Conservation (phyloP, 2,797 vertebrate species). For the Periparus ater region DNA sequence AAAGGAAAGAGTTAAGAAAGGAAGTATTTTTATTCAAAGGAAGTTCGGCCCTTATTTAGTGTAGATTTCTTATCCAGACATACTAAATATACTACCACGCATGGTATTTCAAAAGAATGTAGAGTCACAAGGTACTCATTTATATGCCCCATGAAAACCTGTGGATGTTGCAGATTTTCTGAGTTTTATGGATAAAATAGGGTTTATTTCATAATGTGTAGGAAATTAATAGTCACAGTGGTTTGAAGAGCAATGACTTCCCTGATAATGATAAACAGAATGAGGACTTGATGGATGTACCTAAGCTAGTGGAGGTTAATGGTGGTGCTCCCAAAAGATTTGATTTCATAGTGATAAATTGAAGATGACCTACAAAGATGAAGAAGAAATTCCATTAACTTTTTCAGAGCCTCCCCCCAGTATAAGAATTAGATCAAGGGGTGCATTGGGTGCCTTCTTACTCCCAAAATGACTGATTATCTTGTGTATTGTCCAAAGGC, state of each 20-base stretch:
- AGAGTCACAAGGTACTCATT: not conserved
- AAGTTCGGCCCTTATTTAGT: not conserved
- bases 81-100: not conserved
- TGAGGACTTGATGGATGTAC: slow-evolving; percentile 28
- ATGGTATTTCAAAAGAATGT: not conserved
- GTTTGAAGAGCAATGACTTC: slow-evolving; percentile 8
- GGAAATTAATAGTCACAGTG: slow-evolving; percentile 19
- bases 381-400: slow-evolving; percentile 5
- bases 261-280: slow-evolving; percentile 37
- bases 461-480: not conserved
- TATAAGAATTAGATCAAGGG: not conserved
- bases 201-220: not conserved
- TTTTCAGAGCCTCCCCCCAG: not conserved
- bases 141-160: not conserved
- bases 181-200: slow-evolving; percentile 2
- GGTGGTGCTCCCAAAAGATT: slow-evolving; percentile 12
- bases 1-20: not conserved
- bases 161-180: not conserved
- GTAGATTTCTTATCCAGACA: not conserved
- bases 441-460: not conserved
- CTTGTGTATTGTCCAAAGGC: not conserved
- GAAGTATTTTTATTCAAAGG: not conserved
- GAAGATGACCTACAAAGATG: slow-evolving; percentile 36
- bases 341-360: slow-evolving; percentile 44
- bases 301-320: slow-evolving; percentile 16